Evolutionary conservation across 2,888 invertebrate species (phyloP).

Genomic region (Eupithecia centaureata): DNA sequence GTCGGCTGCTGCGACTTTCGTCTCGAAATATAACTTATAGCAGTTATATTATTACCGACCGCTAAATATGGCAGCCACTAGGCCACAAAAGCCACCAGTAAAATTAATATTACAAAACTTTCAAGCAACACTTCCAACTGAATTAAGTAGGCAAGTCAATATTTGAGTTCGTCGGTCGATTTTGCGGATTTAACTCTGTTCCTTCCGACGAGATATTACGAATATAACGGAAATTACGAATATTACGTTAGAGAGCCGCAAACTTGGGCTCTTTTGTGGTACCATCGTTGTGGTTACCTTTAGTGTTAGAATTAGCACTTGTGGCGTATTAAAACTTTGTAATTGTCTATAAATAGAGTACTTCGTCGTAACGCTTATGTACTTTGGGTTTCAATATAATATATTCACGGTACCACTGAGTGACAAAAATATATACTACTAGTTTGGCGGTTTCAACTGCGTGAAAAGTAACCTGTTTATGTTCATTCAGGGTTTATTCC

Average conservation of each 20-base stretch:
- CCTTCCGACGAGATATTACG: constrained; percentile 12
- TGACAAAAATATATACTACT: too few relatives aligned
- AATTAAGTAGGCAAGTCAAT: constrained; percentile 27
- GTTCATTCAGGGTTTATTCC: too few relatives aligned
- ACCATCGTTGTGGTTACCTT: constrained; percentile 6
- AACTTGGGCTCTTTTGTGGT: constrained; percentile 12
- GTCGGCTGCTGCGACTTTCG: too few relatives aligned
- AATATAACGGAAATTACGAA: constrained; percentile 6
- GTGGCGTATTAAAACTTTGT: background rate
- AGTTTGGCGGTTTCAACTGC: too few relatives aligned
- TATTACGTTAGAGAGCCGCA: constrained; percentile 9
- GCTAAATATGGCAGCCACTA: background rate
- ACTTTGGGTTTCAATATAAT: background rate
- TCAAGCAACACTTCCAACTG: constrained; percentile 11
- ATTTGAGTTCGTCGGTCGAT: constrained; percentile 30
- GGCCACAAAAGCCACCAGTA: background rate
- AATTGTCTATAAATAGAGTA: background rate
- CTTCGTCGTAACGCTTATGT: background rate
- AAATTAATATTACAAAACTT: constrained; percentile 8
- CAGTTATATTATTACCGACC: too few relatives aligned
- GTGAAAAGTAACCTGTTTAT: too few relatives aligned
- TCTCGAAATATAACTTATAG: too few relatives aligned
- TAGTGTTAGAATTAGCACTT: constrained; percentile 8
- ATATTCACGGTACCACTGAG: background rate
- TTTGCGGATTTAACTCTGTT: constrained; percentile 21